Conservation (phyloP, 2,888 invertebrate genomes). For the Mylabris sibirica region DNA sequence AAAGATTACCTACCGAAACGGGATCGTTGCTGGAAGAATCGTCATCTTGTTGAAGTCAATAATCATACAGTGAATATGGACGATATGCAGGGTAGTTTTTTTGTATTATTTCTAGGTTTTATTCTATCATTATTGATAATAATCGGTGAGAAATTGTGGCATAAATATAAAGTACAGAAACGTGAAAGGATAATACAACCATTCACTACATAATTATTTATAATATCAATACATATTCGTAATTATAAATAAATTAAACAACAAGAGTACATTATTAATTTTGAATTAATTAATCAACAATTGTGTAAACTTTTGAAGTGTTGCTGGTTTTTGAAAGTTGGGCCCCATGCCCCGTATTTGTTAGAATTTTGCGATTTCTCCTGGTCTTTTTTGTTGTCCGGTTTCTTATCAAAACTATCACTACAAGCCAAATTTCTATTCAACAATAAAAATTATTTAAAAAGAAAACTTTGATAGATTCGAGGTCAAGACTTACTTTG, state of each 20-base stretch:
- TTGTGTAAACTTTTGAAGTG: slow-evolving; percentile 77
- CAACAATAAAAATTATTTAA: slow-evolving; percentile 26
- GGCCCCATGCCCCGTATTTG: slow-evolving; percentile 72
- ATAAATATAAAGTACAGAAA: slow-evolving; percentile 56
- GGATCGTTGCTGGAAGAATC: slow-evolving; percentile 79
- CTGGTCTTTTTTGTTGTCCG: slow-evolving; percentile 53
- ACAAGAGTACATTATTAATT: background rate
- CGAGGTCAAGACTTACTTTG: slow-evolving; percentile 46
- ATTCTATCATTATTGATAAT: slow-evolving; percentile 61
- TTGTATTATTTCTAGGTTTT: slow-evolving; percentile 81
- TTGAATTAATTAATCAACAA: slow-evolving; percentile 52
- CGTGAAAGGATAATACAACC: slow-evolving; percentile 64
- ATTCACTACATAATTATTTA: slow-evolving; percentile 57
- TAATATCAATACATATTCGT: background rate
- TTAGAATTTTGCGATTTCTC: slow-evolving; percentile 56
- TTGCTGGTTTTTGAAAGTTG: slow-evolving; percentile 77
- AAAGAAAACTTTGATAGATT: slow-evolving; percentile 17
- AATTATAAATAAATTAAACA: background rate
- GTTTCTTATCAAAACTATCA: slow-evolving; percentile 57
- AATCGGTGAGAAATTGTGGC: slow-evolving; percentile 62
- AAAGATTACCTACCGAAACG: slow-evolving; percentile 77
- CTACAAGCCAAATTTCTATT: slow-evolving; percentile 56
- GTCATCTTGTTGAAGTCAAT: slow-evolving; percentile 71
- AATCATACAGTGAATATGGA: slow-evolving; percentile 88
- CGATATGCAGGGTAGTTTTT: slow-evolving; percentile 94